Evolutionary conservation across 1,140 invertebrate species (phyloP), one percentile per base, ranked within the genome.

Genomic region (Kradibia gibbosae): DNA sequence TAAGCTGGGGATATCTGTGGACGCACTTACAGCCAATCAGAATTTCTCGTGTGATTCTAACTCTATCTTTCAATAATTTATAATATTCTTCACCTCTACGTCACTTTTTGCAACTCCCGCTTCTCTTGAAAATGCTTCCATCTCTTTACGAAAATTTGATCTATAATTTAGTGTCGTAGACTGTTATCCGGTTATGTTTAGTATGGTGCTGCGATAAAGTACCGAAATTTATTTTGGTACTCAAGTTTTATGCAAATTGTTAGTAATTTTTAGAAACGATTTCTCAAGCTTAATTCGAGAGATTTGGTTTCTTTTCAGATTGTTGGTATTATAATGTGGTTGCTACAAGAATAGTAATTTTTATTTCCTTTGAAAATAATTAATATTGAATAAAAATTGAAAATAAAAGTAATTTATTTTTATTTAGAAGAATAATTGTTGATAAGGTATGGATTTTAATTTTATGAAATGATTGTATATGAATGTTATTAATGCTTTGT

Each of bases 41-140:
- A 1, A 28, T 50, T 72, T 20, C 50, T 72, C 25, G n/a, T 45
- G 42, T 17, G 42, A 70, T 22, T 70, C 1, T 70, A 25, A 25
- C 60, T 34, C 25, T 62, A 42, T 70, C 65, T 67, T 28, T 71
- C 48, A 36, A 45, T 31, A 39, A 31, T 45, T 4, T 50, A 31
- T 3, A 50, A 0, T 31, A 28, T 31, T 72, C 25, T 31, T 72
- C 20, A 22, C 15, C 42, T 25, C 25, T 48, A 45, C 15, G n/a
- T 20, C 15, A 42, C 28, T 55, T 74, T 55, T 55, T 74, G 8
- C 31, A 7, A 10, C 72, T 74, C 72, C 72, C 72, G 72, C 72
- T 74, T 74, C 39, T 74, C 48, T 74, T 74, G 72, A 74, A 74
- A 55, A 74, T 74, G 4, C 72, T 39, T 74, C 50, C 22, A 50